phyloP scores from a whole-genome alignment of 2,797 vertebrate species.

The Sebastes glaucus region DNA sequence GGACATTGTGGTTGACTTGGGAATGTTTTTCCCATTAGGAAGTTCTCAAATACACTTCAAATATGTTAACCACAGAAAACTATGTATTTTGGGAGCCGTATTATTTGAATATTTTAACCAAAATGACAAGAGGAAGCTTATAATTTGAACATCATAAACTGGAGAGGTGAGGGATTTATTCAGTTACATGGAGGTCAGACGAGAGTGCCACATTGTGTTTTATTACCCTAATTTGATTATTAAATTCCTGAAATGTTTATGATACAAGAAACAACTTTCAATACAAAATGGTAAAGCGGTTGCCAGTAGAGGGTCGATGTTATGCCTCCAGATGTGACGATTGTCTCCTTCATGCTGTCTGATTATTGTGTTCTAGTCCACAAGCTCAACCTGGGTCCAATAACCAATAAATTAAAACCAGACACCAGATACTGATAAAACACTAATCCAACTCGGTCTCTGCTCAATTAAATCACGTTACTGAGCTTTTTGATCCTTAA shows the following conservation, averaged over 20 bases:
- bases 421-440: slow-evolving; percentile 17
- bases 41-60: slow-evolving; percentile 32
- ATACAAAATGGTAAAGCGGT: not conserved
- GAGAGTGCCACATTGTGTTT: not conserved
- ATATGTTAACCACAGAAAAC: slow-evolving; percentile 28
- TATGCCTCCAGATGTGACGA: not conserved
- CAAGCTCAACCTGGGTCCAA: slow-evolving; percentile 23
- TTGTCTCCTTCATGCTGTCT: not conserved
- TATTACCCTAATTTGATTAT: not conserved
- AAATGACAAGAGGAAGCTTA: slow-evolving; percentile 18
- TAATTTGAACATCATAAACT: slow-evolving; percentile 32
- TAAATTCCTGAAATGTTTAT: not conserved
- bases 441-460: slow-evolving; percentile 7
- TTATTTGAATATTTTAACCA: slow-evolving; percentile 27
- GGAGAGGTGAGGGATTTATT: slow-evolving; percentile 1
- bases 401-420: slow-evolving; percentile 30
- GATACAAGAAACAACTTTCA: not conserved
- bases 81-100: slow-evolving; percentile 11
- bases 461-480: slow-evolving; percentile 20
- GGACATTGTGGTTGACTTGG: slow-evolving; percentile 18
- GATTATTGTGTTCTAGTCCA: slow-evolving; percentile 12
- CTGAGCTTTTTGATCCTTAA: slow-evolving; percentile 9
- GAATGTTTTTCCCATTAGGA: slow-evolving; percentile 34
- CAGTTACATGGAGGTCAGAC: not conserved
- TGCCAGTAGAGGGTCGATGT: not conserved